Evolutionary conservation across 1,140 invertebrate genomes (phyloP), one percentile per base, ranked within the genome.

Genomic region (Branchinecta lynchi): DNA sequence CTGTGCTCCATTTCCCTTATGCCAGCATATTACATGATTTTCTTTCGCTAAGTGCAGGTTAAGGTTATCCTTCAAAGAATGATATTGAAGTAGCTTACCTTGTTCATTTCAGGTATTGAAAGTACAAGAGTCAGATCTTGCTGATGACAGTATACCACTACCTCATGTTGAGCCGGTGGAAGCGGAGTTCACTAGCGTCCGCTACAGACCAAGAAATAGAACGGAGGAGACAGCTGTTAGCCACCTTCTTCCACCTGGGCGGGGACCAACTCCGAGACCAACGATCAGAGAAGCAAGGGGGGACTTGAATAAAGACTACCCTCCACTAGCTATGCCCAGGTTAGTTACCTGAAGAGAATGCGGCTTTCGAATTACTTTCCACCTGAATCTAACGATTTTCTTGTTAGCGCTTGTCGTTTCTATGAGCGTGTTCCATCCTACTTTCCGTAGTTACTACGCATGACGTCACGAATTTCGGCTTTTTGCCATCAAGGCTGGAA

Each of bases 271-370:
- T 60, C 51, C 51, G 6, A 60, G 51, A 60, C 51, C 51, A 15
- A 15, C 51, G 2, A 60, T 60, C 51, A 60, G 51, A 20, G 17
- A 60, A 15, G 51, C 51, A 15, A 60, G 51, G 17, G 51, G 51
- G 51, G 51, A 60, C 17, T 60, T 60, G 51, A 60, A 60, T 60
- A 60, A 60, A 60, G 51, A 60, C 17, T 60, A 60, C 51, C 12
- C 51, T 60, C 51, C 51, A 60, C 51, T 12, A 15, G 17, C 17
- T 60, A 60, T 15, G 12, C 51, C 12, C 51, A 12, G 51, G 51
- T 60, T 15, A 60, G 51, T 32, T 32, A 32, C 32, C 5, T 5
- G 32, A 32, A 1, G 2, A 32, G 32, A 32, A 32, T 32, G 32
- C 5, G 32, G 32, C 32, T 32, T n/a, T n/a, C n/a, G n/a, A n/a